Percentiles rank a stretch among this genome's conserved stretches.
These are phyloP conservation scores for Drosophila sproati DNA, from an alignment of 1,140 invertebrate species.

Conservation along the genomic window DNA sequence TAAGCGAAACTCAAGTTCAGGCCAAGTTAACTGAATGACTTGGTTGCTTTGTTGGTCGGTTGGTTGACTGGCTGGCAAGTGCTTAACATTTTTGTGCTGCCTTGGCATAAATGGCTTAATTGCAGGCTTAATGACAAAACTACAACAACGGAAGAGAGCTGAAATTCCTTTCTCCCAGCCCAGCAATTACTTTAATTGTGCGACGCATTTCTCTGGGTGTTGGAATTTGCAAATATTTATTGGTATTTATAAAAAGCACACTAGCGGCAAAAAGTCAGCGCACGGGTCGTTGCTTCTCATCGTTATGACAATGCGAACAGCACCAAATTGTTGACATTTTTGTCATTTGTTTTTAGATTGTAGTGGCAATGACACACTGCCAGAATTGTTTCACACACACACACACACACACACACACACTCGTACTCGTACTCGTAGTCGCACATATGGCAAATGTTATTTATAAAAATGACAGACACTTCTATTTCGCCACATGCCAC, in stretches of 20 bases:
- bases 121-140: constrained; percentile 59
- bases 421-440: constrained; percentile 17
- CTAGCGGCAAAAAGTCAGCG: constrained; percentile 33
- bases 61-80: constrained; percentile 27
- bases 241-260: constrained; percentile 45
- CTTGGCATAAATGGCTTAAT: constrained; percentile 79
- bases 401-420: constrained; percentile 21
- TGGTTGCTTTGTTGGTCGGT: neutral
- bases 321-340: constrained; percentile 70
- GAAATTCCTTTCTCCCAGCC: constrained; percentile 61
- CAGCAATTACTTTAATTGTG: constrained; percentile 76
- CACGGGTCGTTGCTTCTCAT: constrained; percentile 22
- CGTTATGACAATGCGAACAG: constrained; percentile 53
- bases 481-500: constrained; percentile 70
- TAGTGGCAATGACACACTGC: constrained; percentile 69
- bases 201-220: constrained; percentile 60
- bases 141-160: constrained; percentile 20
- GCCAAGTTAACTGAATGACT: constrained; percentile 10
- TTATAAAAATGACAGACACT: constrained; percentile 82
- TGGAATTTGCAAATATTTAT: constrained; percentile 56
- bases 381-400: constrained; percentile 35
- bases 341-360: constrained; percentile 77
- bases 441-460: constrained; percentile 61
- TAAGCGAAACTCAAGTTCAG: constrained; percentile 22
- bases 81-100: constrained; percentile 74